phyloP scores from a whole-genome alignment of 2,113 vertebrate species.

The Strix uralensis region DNA sequence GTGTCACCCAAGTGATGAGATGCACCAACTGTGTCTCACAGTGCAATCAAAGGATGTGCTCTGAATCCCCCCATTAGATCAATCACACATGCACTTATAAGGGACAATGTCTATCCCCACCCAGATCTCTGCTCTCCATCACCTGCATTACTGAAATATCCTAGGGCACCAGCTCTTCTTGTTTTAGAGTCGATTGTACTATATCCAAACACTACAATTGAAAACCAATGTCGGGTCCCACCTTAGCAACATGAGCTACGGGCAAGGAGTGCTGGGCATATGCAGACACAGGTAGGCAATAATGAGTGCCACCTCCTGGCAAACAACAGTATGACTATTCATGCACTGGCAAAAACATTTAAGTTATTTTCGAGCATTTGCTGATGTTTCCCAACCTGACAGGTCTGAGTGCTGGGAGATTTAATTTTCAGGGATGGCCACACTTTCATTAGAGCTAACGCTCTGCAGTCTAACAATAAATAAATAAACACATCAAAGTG shows the following conservation, averaged over 20 bases:
- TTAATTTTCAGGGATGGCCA: neutral
- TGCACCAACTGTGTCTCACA: neutral
- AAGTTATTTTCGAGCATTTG: neutral
- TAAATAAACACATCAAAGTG: neutral
- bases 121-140: neutral
- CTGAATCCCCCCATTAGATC: neutral
- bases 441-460: neutral
- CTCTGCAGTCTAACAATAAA: neutral
- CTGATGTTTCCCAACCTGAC: neutral
- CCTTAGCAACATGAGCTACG: neutral
- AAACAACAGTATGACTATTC: neutral
- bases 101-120: neutral
- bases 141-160: neutral
- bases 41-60: fast-evolving
- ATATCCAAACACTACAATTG: neutral
- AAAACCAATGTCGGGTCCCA: neutral
- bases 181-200: neutral
- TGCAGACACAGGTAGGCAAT: neutral
- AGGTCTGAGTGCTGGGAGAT: neutral
- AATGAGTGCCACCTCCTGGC: neutral
- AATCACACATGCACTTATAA: fast-evolving
- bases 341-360: neutral
- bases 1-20: neutral
- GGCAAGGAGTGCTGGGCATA: neutral
- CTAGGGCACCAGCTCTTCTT: neutral